Base-by-base conservation (phyloP, 1,140 invertebrate species). In the Pseudobourletiella spinata region DNA sequence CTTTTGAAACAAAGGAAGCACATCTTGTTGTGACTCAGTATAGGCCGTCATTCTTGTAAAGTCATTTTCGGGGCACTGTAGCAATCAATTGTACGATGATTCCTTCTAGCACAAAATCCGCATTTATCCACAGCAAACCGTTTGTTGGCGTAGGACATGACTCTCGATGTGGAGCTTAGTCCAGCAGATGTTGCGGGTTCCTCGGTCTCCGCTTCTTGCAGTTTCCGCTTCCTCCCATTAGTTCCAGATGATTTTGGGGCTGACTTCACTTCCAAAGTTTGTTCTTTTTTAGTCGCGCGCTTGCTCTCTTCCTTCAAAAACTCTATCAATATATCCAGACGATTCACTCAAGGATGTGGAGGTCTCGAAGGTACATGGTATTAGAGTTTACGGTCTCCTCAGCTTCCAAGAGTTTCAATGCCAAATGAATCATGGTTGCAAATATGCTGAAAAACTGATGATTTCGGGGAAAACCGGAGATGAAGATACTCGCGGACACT, bases 91-190 rank as follows among this genome's bases (percentile, higher is more conserved):
- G 46, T 56, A 2, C 55, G 20, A 32, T 63, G 50, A 18, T 52
- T 20, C n/a, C 50, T 63, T n/a, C 43, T 57, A 2, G 52, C 54
- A 60, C 62, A 65, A 25, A 65, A 65, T 8, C 59, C 35, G 30
- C 57, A 65, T 18, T 11, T 20, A 0, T 3, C 24, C 1, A 20
- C 16, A 3, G 26, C 14, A 8, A 11, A 15, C 46, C 22, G 11
- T 11, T 25, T 48, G 16, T 48, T 11, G 16, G 8, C 46, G 22
- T 20, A 48, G 11, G 16, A 15, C 8, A 48, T 22, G 11, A 48
- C 18, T 48, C 46, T 6, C 8, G 46, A 11, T 22, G 20, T 42
- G 18, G 29, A 28, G 3, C 18, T 18, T 3, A 59, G 26, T 2
- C 26, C 57, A 0, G 57, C 46, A 1, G 57, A 43, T 1, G 57